phyloP scores from a whole-genome alignment of 1,140 invertebrate genomes.

The Polyergus mexicanus region DNA sequence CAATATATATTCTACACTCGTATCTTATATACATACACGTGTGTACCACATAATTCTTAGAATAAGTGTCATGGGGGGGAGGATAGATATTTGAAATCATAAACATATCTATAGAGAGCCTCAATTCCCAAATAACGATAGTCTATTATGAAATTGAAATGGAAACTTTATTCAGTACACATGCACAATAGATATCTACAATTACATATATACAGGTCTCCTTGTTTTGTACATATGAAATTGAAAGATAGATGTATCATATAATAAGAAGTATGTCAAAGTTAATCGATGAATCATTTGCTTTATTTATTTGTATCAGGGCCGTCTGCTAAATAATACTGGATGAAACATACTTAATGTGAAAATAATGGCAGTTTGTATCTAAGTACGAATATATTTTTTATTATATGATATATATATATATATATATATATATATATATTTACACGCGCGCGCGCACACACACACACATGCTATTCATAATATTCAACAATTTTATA shows the following conservation, averaged over 20 bases:
- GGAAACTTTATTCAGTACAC: neutral
- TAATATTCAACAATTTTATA: conserved; percentile 9
- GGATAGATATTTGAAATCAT: neutral
- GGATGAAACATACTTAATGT: neutral
- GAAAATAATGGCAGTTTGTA: neutral
- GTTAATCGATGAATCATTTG: neutral
- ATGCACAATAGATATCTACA: neutral
- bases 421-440: too few relatives aligned
- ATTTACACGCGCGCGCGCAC: too few relatives aligned
- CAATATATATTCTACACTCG: conserved; percentile 21
- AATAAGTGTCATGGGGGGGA: neutral
- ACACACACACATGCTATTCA: neutral
- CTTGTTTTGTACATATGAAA: neutral
- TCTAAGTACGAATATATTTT: too few relatives aligned
- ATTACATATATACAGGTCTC: neutral
- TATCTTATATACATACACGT: neutral
- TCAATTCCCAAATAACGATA: neutral
- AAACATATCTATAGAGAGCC: neutral
- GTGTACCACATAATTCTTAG: conserved; percentile 10
- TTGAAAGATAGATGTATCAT: neutral
- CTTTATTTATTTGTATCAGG: neutral
- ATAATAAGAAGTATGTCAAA: conserved; percentile 8
- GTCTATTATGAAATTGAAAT: neutral
- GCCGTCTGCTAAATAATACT: neutral
- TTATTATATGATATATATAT: too few relatives aligned